phyloP scores from a whole-genome alignment of 2,888 invertebrate species.

The Spodoptera exigua region DNA sequence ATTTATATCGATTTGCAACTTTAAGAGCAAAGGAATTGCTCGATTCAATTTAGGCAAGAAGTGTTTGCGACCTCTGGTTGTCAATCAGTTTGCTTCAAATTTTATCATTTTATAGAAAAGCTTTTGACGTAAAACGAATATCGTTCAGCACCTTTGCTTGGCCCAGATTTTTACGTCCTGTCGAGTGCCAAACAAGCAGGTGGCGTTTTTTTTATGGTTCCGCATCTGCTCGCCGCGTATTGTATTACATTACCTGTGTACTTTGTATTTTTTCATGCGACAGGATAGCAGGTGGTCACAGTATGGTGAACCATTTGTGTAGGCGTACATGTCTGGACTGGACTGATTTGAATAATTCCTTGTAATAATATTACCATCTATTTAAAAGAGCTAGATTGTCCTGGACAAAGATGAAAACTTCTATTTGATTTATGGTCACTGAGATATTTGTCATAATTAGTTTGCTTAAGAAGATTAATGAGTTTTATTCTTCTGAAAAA shows the following conservation, averaged over 20 bases:
- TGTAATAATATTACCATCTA: conserved; percentile 23
- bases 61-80: conserved; percentile 39
- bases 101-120: conserved; percentile 44
- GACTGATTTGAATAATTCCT: conserved; percentile 23
- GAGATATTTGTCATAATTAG: conserved; percentile 53
- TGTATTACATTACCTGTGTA: conserved; percentile 60
- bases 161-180: conserved; percentile 58
- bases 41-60: conserved; percentile 6
- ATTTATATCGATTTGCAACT: conserved; percentile 20
- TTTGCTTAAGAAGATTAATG: conserved; percentile 43
- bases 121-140: conserved; percentile 31
- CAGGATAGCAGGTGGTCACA: conserved; percentile 47
- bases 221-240: conserved; percentile 60
- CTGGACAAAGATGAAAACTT: conserved; percentile 25
- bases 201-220: conserved; percentile 62
- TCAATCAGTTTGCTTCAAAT: conserved; percentile 44
- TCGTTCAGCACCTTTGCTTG: conserved; percentile 48
- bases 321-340: conserved; percentile 13
- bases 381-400: conserved; percentile 31
- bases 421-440: conserved; percentile 52
- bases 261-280: conserved; percentile 32
- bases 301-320: conserved; percentile 28
- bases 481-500: conserved; percentile 36
- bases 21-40: conserved; percentile 13
- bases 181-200: conserved; percentile 64